Evolutionary conservation across 2,888 invertebrate species (phyloP), one percentile per base, ranked within the genome.

Genomic region (Heliconius charithonia): DNA sequence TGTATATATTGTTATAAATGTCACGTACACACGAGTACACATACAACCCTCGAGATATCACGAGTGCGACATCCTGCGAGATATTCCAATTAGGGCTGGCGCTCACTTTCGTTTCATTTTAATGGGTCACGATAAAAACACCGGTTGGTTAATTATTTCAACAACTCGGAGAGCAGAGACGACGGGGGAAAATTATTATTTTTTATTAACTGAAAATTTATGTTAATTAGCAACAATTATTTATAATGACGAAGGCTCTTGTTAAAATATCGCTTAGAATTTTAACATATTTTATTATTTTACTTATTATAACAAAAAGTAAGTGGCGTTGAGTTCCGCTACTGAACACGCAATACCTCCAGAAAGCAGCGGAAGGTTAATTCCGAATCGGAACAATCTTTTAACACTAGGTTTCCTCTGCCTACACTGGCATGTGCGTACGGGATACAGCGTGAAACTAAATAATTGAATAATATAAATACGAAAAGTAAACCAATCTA

Each of bases 1-100:
- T 80, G 69, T 56, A 10, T n/a, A 19, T 37, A 66, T 70, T 13
- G 32, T 62, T 32, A 81, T 80, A 81, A 80, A 72, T 45, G 69
- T 63, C 59, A 78, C 51, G 76, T 83, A 71, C 74, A 75, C 62
- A 72, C 77, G 59, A 72, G 79, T 77, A 81, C 83, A 84, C 85
- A 92, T 93, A 88, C 93, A 85, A 87, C 88, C 89, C 90, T 92
- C 92, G 91, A 51, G 51, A 51, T 89, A 87, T 86, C 83, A 81
- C 84, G 86, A 86, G 87, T 85, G 87, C 88, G 88, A 89, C 91
- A 92, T 92, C 93, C 93, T 92, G 92, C 86, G 89, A 87, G 88
- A 89, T 88, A 87, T 86, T 86, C 85, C 86, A 83, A 85, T 82
- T 85, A 91, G 91, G 89, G 88, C 83, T 88, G 90, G 80, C 81